Conservation (phyloP, 2,113 vertebrate species). For the Peromyscus maniculatus region DNA sequence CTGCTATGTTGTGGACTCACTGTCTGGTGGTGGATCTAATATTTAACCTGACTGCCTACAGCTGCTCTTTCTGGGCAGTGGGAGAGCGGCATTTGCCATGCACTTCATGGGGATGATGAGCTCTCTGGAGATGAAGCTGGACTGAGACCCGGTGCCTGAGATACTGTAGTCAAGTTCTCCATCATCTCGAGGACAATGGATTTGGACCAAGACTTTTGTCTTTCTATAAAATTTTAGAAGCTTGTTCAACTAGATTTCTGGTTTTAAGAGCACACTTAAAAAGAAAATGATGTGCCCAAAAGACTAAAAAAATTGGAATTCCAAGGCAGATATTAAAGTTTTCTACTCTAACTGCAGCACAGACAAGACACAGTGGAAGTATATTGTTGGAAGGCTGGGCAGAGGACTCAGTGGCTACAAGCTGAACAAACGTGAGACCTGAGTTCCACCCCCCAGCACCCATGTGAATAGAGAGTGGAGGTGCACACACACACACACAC, state of each 20-base stretch:
- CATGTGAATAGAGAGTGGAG: background rate
- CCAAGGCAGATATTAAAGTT: slow-evolving; percentile 24
- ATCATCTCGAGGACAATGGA: background rate
- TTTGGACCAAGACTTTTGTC: background rate
- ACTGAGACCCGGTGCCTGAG: background rate
- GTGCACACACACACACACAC: background rate
- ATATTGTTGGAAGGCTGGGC: background rate
- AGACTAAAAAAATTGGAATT: background rate
- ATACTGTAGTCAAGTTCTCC: background rate
- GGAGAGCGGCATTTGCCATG: background rate
- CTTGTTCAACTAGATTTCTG: background rate
- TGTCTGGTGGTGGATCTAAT: background rate
- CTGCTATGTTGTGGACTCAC: background rate
- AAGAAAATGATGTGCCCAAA: slow-evolving; percentile 38
- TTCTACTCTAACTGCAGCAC: background rate
- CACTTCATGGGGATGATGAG: background rate
- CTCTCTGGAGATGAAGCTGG: background rate
- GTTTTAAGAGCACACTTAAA: slow-evolving; percentile 31
- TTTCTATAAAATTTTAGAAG: slow-evolving; percentile 1
- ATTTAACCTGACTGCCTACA: background rate
- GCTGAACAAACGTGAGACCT: background rate
- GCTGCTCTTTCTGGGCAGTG: slow-evolving; percentile 6
- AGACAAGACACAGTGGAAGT: slow-evolving; percentile 50
- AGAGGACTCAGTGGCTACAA: no score
- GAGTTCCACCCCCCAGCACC: background rate